Evolutionary conservation across 2,113 vertebrate species (phyloP).

Genomic region (Takifugu bimaculatus): DNA sequence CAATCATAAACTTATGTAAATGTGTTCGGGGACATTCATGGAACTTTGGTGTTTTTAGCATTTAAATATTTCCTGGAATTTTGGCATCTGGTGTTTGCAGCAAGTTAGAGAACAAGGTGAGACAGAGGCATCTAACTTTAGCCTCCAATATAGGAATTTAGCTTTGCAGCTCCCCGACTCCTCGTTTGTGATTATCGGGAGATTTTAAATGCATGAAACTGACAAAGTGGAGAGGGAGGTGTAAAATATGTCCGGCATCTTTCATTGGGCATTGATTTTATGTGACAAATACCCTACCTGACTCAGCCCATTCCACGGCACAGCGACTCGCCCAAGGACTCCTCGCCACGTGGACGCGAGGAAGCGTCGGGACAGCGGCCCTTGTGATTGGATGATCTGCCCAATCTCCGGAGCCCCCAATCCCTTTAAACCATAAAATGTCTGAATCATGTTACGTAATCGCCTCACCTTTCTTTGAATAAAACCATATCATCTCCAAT

Average conservation of each 20-base stretch:
- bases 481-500: slow-evolving; percentile 1
- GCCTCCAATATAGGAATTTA: too few species aligned
- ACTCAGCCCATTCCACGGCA: background rate
- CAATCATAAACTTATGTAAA: too few species aligned
- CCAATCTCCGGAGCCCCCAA: background rate
- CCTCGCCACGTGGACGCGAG: background rate
- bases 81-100: too few species aligned
- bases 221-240: too few species aligned
- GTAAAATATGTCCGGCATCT: background rate
- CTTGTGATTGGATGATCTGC: background rate
- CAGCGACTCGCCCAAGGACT: background rate
- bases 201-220: too few species aligned
- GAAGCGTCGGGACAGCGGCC: background rate
- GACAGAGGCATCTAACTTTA: too few species aligned
- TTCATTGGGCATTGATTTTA: background rate
- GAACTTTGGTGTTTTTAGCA: too few species aligned
- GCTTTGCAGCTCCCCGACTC: too few species aligned
- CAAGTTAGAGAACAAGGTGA: too few species aligned
- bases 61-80: too few species aligned
- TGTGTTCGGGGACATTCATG: too few species aligned
- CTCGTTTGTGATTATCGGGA: too few species aligned
- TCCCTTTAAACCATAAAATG: background rate
- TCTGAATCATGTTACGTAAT: background rate
- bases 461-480: background rate
- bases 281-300: background rate